Base-by-base conservation (phyloP, 2,888 invertebrate genomes). In the Volucella zonaria region DNA sequence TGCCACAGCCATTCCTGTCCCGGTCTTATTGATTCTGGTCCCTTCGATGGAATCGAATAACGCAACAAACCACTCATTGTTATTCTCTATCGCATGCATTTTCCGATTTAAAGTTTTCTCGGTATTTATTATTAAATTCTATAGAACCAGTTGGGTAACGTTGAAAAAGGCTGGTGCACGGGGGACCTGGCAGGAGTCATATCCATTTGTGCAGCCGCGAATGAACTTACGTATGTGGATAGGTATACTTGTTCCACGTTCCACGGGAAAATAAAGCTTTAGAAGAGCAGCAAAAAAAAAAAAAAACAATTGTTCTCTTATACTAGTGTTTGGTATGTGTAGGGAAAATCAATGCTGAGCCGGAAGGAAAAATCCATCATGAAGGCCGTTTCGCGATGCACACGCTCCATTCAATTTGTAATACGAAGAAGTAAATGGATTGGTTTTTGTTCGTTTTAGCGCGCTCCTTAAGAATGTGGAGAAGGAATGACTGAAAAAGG, bases 341-440 rank as follows among this genome's bases (percentile, higher is more conserved):
- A 75, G 52, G 64, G 83, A 73, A 85, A 85, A 85, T 85, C 83
- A 80, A 85, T 80, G 71, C 47, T 66, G 75, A 83, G 74, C 75
- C 82, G 82, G 82, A 83, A 83, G 70, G 79, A 79, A 73, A 77
- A 82, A 79, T 64, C 59, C 70, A 61, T 66, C 18, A 66, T 70
- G 82, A 83, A 83, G 82, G 70, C 62, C 78, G 45, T 68, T 58
- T 31, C 38, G 51, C 45, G 52, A 75, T 79, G 78, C 78, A 78
- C 67, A 75, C 68, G 73, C 52, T 54, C 45, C 51, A 80, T 67
- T 64, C 77, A 64, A 51, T 80, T 62, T 1, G 42, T 47, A 42
- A 59, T 54, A 38, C 43, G 15, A 70, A 71, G 78, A 56, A 64
- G 76, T 70, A 76, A 81, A 66, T 31, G 47, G 51, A 23, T 11